Base-by-base conservation (phyloP, 2,797 vertebrate genomes). In the Sandelia bainsii region DNA sequence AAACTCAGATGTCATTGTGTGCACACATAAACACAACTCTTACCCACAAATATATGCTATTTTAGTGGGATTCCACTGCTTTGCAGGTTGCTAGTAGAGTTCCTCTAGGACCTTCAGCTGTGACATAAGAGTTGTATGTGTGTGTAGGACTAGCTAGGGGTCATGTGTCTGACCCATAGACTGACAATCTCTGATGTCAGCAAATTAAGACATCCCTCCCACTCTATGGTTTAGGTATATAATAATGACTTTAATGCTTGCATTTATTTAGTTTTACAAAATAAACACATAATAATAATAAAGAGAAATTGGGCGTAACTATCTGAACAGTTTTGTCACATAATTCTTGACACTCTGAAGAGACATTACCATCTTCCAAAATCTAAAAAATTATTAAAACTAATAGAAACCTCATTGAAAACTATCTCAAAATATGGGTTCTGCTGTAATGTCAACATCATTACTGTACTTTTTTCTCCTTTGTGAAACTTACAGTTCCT, bases 11-110 rank as follows among this genome's bases (percentile, higher is more conserved):
- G 37, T 73, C 69, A 70, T 52, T 44, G 16, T 19, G 44, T 56
- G 75, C 67, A 75, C 67, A 69, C 48, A 64, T 58, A 61, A 78
- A 79, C 51, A 46, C 62, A 80, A 76, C 56, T 40, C 65, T 34
- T 59, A 50, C 20, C 62, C 53, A 63, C 50, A 64, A n/a, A n/a
- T 39, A 44, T 6, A 10, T 0, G 0, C n/a, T 40, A 45, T 62
- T 60, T 75, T 6, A 6, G 49, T 52, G n/a, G 58, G 56, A 85
- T 75, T 73, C 73, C 75, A 49, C 23, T 6, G 61, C 53, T 40
- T 51, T 63, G 60, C 59, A 27, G 32, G 70, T 74, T 62, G 64
- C 57, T 58, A 20, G 32, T 17, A 13, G 42, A 57, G 68, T 79
- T 75, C 45, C 80, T 50, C 49, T 17, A 64, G 44, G 22, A 58